These are phyloP conservation scores for Gordius sp. DNA, from an alignment of 2,888 invertebrate genomes.

Conservation along the genomic window DNA sequence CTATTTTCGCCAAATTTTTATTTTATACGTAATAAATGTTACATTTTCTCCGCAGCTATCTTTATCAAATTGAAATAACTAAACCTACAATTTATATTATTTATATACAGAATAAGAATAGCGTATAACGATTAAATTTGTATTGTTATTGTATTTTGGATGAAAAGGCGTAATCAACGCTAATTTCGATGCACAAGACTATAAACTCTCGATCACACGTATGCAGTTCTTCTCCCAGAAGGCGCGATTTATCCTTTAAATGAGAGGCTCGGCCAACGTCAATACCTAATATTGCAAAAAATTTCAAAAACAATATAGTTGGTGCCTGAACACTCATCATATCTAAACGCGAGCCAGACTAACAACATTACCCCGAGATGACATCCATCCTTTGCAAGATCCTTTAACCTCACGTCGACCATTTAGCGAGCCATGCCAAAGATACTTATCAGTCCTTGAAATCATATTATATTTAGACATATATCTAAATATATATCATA, in stretches of 20 bases:
- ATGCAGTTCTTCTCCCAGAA: not conserved
- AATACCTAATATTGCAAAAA: not conserved
- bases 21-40: too few species aligned
- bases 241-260: not conserved
- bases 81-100: too few species aligned
- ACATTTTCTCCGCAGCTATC: too few species aligned
- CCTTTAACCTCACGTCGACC: not conserved
- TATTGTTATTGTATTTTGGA: too few species aligned
- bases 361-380: slow-evolving; percentile 9
- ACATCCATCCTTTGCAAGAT: slow-evolving; percentile 7
- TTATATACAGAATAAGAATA: too few species aligned
- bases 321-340: too few species aligned
- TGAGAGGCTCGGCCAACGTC: not conserved
- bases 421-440: not conserved
- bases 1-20: too few species aligned
- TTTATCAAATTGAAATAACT: too few species aligned
- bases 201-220: not conserved
- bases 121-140: too few species aligned
- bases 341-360: too few species aligned
- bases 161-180: too few species aligned
- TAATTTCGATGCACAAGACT: not conserved
- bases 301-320: too few species aligned
- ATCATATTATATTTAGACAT: not conserved
- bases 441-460: slow-evolving; percentile 1
- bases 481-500: not conserved